Conservation (phyloP, 2,888 invertebrate genomes). For the Dasysyrphus tricinctus region DNA sequence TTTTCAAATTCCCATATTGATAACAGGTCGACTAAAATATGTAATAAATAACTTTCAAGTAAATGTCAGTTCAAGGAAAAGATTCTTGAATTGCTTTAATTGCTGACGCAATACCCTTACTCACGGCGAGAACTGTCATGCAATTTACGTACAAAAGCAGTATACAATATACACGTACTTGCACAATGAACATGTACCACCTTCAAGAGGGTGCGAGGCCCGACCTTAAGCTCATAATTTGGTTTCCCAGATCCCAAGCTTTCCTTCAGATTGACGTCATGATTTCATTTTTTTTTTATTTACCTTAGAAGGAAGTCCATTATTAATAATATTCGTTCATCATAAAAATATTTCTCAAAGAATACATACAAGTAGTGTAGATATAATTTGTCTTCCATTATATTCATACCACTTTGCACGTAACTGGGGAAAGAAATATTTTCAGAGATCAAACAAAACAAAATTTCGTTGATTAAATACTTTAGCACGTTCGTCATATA, state of each 20-base stretch:
- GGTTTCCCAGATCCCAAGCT: background rate
- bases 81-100: background rate
- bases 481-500: too few species aligned
- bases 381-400: background rate
- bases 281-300: background rate
- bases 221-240: background rate
- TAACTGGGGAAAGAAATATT: background rate
- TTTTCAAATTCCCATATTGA: too few species aligned
- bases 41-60: background rate
- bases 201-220: background rate
- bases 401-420: background rate
- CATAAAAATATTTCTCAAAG: background rate
- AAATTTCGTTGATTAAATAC: background rate
- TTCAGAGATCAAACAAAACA: background rate
- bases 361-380: background rate
- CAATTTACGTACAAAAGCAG: background rate
- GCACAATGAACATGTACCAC: background rate
- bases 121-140: background rate
- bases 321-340: background rate
- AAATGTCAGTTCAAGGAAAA: background rate
- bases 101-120: background rate
- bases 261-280: slow-evolving; percentile 4
- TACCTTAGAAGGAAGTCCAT: slow-evolving; percentile 3
- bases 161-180: too few species aligned
- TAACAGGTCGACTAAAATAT: too few species aligned